Evolutionary conservation across 2,797 vertebrate species (phyloP).

Genomic region (Anguilla anguilla): DNA sequence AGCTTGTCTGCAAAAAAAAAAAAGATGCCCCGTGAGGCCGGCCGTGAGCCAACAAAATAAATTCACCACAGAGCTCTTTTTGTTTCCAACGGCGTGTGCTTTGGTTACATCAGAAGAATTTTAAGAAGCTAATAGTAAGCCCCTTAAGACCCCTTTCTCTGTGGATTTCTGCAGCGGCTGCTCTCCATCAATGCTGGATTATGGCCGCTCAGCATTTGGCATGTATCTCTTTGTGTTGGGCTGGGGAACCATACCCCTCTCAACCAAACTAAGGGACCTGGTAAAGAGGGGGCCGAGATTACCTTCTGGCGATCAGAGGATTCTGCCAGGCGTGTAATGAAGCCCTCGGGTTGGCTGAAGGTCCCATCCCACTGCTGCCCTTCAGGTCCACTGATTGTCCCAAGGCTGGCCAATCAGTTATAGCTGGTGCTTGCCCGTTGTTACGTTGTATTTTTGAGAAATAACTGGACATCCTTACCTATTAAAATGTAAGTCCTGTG

Average conservation of each 20-base stretch:
- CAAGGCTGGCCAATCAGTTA: neutral
- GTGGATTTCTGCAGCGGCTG: slow-evolving; percentile 45
- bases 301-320: slow-evolving; percentile 25
- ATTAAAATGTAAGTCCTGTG: too few species aligned
- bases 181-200: slow-evolving; percentile 63
- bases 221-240: slow-evolving; percentile 51
- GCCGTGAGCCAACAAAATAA: slow-evolving; percentile 42
- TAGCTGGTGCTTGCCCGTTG: too few species aligned
- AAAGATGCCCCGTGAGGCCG: neutral
- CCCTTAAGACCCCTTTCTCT: slow-evolving; percentile 66
- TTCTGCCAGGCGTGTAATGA: slow-evolving; percentile 15
- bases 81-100: slow-evolving; percentile 59
- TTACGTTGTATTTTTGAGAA: too few species aligned
- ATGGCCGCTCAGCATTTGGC: slow-evolving; percentile 49
- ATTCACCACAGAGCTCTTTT: slow-evolving; percentile 45
- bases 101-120: slow-evolving; percentile 78
- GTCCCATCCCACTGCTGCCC: neutral
- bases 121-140: slow-evolving; percentile 80
- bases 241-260: slow-evolving; percentile 47
- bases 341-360: neutral
- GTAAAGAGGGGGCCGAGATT: slow-evolving; percentile 13
- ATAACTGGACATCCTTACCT: too few species aligned
- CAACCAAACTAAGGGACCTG: slow-evolving; percentile 26
- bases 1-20: neutral
- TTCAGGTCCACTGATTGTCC: neutral